These are phyloP conservation scores for Oikopleura dioica DNA, from an alignment of 23 tunicate genomes.

Conservation along the genomic window DNA sequence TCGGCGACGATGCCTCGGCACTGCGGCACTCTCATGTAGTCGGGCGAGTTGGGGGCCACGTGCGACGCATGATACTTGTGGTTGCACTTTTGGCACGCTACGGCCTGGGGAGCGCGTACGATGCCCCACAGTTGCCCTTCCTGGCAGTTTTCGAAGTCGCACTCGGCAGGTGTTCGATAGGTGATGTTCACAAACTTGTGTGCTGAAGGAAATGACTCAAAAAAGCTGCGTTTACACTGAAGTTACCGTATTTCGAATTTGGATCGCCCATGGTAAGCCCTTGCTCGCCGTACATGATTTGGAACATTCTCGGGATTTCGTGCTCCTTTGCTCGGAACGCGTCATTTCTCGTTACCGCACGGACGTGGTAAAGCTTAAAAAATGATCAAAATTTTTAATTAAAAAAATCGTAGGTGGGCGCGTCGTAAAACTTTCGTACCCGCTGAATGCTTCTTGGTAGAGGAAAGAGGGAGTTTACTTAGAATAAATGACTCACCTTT, in stretches of 20 bases:
- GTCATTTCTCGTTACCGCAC: slow-evolving; percentile 80
- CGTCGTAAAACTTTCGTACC: not conserved
- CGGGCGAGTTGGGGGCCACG: not conserved
- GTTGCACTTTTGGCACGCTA: slow-evolving; percentile 45
- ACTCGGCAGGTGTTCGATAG: slow-evolving; percentile 73
- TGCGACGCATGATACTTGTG: not conserved
- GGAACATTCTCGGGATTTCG: slow-evolving; percentile 80
- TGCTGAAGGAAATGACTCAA: slow-evolving; percentile 37
- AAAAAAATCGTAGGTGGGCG: not conserved
- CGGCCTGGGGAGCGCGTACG: slow-evolving; percentile 75
- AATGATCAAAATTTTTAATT: not conserved
- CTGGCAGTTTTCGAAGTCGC: slow-evolving; percentile 40
- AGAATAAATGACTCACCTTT: not conserved
- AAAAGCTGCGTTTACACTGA: not conserved
- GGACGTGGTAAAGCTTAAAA: slow-evolving; percentile 68
- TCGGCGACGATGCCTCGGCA: not conserved
- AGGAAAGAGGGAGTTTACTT: too few species aligned
- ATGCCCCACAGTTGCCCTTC: slow-evolving; percentile 73
- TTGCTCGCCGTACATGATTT: slow-evolving; percentile 17
- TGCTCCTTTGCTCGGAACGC: slow-evolving; percentile 73
- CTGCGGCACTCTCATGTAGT: not conserved
- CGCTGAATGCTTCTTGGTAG: not conserved
- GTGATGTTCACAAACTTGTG: slow-evolving; percentile 57
- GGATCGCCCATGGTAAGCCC: not conserved
- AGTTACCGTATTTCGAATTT: not conserved